Base-by-base conservation (phyloP, 2,113 vertebrate genomes). In the Microcebus tavaratra region DNA sequence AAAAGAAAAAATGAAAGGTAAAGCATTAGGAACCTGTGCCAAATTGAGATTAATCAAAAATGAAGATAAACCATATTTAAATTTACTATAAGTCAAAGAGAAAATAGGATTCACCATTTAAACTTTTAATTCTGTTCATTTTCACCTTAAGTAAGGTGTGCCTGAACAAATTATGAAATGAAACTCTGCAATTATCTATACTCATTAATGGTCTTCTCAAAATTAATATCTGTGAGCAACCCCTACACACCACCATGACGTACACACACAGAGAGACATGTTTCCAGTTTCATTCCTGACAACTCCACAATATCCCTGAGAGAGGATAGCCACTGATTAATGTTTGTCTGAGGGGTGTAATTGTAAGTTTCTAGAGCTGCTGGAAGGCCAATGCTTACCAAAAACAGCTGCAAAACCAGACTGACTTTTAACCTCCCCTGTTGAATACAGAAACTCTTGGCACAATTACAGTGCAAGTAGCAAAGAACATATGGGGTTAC, bases 351-450 rank as follows among this genome's bases (percentile, higher is more conserved):
- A 98, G 93, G 67, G 92, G 13, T 8, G n/a, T 83, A 94, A 98
- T 63, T 0, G 0, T 96, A 55, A 25, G 21, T 97, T 97, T 98
- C 98, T 91, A 93, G 96, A 97, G 94, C 96, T 94, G 90, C 93
- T 97, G 92, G 97, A 90, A 97, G 97, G 97, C 96, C 96, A 97
- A 91, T 97, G 95, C 97, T 98, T 94, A 97, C 95, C 98, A 90
- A 96, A 98, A 98, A 97, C 98, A 98, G 98, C 98, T 99, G 98
- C 11, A 92, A 98, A 96, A 97, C 97, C 98, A 95, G 97, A 96
- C 80, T 98, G 98, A 98, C 98, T 98, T 98, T 98, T 98, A 98
- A 98, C 98, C 98, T 97, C 90, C 97, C 50, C 88, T 94, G 92
- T 97, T 98, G 97, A 98, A 98, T 94, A 97, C 97, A 98, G 96